Base-by-base conservation (phyloP, 2,113 vertebrate species). In the Oxyura jamaicensis region DNA sequence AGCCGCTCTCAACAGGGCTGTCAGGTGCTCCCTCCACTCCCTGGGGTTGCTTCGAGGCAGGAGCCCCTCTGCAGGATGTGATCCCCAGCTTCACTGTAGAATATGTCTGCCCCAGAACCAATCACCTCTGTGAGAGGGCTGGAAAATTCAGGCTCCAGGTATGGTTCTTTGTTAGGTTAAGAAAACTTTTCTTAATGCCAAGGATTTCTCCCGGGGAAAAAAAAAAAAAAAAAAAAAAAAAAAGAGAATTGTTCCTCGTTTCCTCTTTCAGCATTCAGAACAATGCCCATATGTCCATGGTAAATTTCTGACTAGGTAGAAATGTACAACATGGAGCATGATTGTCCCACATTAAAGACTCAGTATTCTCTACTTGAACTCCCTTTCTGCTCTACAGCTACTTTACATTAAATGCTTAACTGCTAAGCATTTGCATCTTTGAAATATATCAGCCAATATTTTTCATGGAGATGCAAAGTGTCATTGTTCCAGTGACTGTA, bases 311-410 rank as follows among this genome's bases (percentile, higher is more conserved):
- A 0, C 21, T 46, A 42, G 6, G 14, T 6, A 39, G 48, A 68
- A 88, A 69, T 1, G 5, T 90, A n/a, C 6, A 85, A 56, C 11
- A 7, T 3, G 5, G 8, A 3, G 3, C 6, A 25, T 2, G 1
- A 72, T 11, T 44, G 1, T 44, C 6, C 21, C 18, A 66, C 21
- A n/a, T 8, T 14, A 52, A 74, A 77, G 5, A 60, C 5, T 53
- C 6, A 71, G 31, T 52, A 58, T 18, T 52, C 2, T 77, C 22
- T 69, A n/a, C 4, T 39, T 48, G 73, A 65, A 48, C 6, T 4
- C 3, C 10, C 22, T 3, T 6, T 91, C 17, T 90, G 10, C 81
- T 83, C 65, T 81, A 36, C 16, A 85, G 14, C 2, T 56, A 25
- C 7, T 80, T 90, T 81, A 50, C 11, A 56, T 36, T 44, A 91